Evolutionary conservation across 2,888 invertebrate species (phyloP), one percentile per base, ranked within the genome.

Genomic region (Aspidiotus destructor): DNA sequence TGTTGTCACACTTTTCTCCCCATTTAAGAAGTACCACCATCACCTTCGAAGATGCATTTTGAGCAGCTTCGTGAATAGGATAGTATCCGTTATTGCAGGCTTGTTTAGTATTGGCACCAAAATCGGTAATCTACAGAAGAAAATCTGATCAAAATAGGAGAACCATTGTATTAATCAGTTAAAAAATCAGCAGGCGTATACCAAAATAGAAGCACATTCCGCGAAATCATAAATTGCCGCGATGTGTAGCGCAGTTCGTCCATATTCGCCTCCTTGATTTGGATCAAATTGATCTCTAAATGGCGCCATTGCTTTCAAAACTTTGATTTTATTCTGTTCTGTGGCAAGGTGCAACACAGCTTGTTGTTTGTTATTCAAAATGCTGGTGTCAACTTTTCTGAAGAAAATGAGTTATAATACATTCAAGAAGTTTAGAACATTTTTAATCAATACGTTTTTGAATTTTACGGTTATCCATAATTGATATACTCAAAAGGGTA

Each of bases 41-140:
- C 10, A 90, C 89, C 74, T 86, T 84, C 0, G 90, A 89, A 7
- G 92, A 88, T 11, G 92, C 92, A 79, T 91, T 90, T 76, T 90
- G 91, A 6, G 92, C 92, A 1, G 93, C 93, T 75, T 91, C 87
- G 77, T 93, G 93, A 72, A 93, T 91, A 0, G 93, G 92, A 76
- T 90, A 92, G 78, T 89, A 92, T 11, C 92, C 92, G 80, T 91
- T 89, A 79, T 89, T 87, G 78, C 91, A 92, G 2, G 88, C 85
- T 71, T 81, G 83, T 74, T 88, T 86, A 64, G 89, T 87, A 75
- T 85, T 85, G 53, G 89, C 89, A 70, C 86, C 88, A 73, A 89
- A 82, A 73, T 89, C 86, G 55, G 85, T 85, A 73, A 92, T 86
- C 92, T 92, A 75, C 61, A 5, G 79, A 75, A 72, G 13, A 58